Percentiles rank a stretch among this genome's conserved stretches.
phyloP scores from a whole-genome alignment of 2,113 vertebrate species.

The Heterotilapia buettikoferi region DNA sequence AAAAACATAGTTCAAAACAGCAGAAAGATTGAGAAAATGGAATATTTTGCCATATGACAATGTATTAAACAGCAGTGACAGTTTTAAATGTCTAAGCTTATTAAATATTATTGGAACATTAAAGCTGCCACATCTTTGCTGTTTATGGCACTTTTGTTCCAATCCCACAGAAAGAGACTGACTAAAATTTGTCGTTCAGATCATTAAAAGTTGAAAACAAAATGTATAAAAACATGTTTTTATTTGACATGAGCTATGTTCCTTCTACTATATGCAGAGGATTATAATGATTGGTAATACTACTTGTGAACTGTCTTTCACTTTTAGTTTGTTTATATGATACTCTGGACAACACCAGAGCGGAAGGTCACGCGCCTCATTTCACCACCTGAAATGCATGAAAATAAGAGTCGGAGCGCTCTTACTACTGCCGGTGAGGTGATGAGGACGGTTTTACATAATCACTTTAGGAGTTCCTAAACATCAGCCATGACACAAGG shows the following conservation, averaged over 20 bases:
- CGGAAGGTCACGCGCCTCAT: background rate
- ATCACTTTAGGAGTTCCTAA: background rate
- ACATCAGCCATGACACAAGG: background rate
- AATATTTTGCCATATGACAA: background rate
- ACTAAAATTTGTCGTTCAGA: background rate
- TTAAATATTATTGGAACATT: background rate
- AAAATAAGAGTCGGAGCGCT: background rate
- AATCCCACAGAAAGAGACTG: background rate
- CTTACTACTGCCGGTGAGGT: background rate
- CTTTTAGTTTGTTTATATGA: background rate
- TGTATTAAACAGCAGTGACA: background rate
- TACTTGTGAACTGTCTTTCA: background rate
- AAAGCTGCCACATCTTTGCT: background rate
- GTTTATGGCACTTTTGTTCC: background rate
- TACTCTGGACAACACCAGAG: background rate
- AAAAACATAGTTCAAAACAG: background rate
- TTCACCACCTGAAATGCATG: constrained; percentile 3
- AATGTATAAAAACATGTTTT: background rate
- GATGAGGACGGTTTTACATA: background rate
- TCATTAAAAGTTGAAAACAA: background rate
- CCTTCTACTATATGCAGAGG: background rate
- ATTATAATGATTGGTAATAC: background rate
- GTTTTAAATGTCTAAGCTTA: background rate
- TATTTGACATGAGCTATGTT: background rate
- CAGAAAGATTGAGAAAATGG: background rate